Evolutionary conservation across 1,140 invertebrate species (phyloP).

Genomic region (Orchesella cincta): DNA sequence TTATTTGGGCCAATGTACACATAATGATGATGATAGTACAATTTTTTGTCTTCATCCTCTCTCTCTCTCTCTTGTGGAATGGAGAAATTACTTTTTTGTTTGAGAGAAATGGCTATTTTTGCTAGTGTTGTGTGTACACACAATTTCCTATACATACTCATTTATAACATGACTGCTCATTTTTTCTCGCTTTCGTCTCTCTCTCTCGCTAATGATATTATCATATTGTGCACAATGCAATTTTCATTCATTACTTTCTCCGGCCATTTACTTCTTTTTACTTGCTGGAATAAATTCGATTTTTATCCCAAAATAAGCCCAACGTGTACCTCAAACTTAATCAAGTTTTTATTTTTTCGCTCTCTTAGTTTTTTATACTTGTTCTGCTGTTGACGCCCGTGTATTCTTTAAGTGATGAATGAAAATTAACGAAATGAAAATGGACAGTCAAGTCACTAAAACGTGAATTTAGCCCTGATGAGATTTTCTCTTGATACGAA

Average conservation of each 20-base stretch:
- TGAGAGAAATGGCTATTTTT: background rate
- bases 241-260: too few relatives aligned
- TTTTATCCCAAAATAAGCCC: background rate
- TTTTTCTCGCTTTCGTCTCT: too few relatives aligned
- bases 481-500: slow-evolving; percentile 20
- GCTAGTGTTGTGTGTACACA: background rate
- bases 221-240: too few relatives aligned
- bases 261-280: background rate
- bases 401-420: slow-evolving; percentile 5
- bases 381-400: background rate
- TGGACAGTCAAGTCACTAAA: background rate
- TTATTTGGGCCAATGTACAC: slow-evolving; percentile 4
- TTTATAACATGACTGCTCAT: too few relatives aligned
- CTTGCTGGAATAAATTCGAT: background rate
- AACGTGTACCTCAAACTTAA: background rate
- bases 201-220: background rate
- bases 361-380: background rate
- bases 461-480: slow-evolving; percentile 5
- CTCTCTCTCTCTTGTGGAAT: background rate
- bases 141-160: too few relatives aligned
- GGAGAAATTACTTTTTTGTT: background rate
- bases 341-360: slow-evolving; percentile 4
- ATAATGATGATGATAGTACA: slow-evolving; percentile 20
- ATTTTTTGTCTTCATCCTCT: too few relatives aligned
- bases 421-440: slow-evolving; percentile 20